A percentile compares a stretch with the other conserved stretches of the same genome.
Evolutionary conservation across 2,888 invertebrate species (phyloP).

Genomic region (Coleophora deauratella): DNA sequence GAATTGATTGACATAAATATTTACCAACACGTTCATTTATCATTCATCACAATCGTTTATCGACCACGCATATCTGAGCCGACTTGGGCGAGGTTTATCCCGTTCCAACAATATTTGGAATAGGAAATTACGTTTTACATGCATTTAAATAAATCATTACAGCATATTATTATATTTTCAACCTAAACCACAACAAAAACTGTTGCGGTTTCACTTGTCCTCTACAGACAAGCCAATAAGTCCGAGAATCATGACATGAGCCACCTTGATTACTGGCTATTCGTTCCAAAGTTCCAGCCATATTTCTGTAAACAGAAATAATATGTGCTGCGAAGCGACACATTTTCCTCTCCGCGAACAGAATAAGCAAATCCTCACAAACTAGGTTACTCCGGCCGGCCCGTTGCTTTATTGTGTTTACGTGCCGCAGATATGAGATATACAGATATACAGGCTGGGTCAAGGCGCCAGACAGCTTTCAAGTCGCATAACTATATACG

Average conservation of each 20-base stretch:
- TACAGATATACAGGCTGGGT: constrained; percentile 52
- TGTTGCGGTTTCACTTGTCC: not conserved
- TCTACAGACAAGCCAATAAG: not conserved
- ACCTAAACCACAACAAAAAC: too few relatives aligned
- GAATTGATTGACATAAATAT: too few relatives aligned
- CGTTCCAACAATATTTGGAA: too few relatives aligned
- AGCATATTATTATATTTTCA: too few relatives aligned
- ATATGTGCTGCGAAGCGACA: constrained; percentile 1
- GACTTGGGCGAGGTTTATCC: too few relatives aligned
- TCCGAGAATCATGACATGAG: constrained; percentile 5
- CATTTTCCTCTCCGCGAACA: constrained; percentile 36
- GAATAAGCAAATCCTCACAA: constrained; percentile 55
- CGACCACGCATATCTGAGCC: too few relatives aligned
- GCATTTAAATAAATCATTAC: too few relatives aligned
- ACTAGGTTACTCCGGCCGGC: constrained; percentile 55
- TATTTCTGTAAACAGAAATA: constrained; percentile 7
- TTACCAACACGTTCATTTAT: too few relatives aligned
- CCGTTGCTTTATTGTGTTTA: constrained; percentile 64
- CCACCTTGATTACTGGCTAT: constrained; percentile 1
- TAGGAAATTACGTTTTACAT: too few relatives aligned
- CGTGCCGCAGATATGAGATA: constrained; percentile 69
- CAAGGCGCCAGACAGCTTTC: constrained; percentile 70
- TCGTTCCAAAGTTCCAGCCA: constrained; percentile 3
- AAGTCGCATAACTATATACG: constrained; percentile 53
- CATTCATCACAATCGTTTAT: too few relatives aligned